Evolutionary conservation across 53 echinoderm and acorn worm genomes (phyloP).

Genomic region (Temnopleurus reevesii): DNA sequence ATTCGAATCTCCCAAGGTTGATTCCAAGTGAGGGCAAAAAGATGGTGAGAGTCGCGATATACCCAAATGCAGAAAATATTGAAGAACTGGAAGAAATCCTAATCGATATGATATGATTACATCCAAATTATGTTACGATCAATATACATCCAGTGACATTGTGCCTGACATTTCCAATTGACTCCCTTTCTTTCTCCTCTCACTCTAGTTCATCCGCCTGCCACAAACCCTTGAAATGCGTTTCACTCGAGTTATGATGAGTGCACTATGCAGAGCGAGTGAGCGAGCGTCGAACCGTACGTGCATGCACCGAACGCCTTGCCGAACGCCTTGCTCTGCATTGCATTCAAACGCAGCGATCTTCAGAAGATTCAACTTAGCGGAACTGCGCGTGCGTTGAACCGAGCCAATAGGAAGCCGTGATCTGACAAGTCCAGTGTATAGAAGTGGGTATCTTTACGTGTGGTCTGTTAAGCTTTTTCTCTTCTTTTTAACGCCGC

Average conservation of each 20-base stretch:
- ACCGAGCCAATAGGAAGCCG: not conserved
- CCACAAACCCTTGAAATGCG: not conserved
- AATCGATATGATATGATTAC: slow-evolving; percentile 32
- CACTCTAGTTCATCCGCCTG: not conserved
- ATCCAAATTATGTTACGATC: slow-evolving; percentile 52
- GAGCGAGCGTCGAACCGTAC: not conserved
- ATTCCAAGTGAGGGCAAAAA: not conserved
- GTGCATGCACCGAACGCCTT: not conserved
- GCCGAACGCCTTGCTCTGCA: not conserved
- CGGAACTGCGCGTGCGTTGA: not conserved
- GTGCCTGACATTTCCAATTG: not conserved
- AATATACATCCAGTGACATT: slow-evolving; percentile 33
- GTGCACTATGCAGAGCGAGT: not conserved
- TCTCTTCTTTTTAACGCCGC: slow-evolving; percentile 5
- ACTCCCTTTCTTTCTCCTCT: slow-evolving; percentile 19
- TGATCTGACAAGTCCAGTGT: not conserved
- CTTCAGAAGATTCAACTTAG: not conserved
- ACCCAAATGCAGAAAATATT: not conserved
- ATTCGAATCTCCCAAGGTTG: not conserved
- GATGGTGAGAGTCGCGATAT: not conserved
- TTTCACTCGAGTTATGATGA: not conserved
- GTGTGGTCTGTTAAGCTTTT: slow-evolving; percentile 32
- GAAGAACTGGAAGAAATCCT: not conserved
- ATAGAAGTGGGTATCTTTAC: not conserved
- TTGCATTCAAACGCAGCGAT: not conserved